phyloP scores from a whole-genome alignment of 1,140 invertebrate genomes.

The Homalodisca vitripennis region DNA sequence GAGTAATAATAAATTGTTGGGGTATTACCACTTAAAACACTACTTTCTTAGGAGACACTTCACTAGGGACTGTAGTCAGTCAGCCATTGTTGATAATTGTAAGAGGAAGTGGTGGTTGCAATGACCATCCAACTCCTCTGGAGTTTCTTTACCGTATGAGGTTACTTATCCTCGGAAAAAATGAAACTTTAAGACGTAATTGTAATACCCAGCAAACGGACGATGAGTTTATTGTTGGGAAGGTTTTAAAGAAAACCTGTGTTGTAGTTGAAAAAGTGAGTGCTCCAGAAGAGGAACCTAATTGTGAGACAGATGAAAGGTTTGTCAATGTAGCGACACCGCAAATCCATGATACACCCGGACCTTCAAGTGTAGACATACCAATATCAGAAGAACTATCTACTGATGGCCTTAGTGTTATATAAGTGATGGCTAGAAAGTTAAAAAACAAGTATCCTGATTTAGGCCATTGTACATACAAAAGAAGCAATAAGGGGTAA shows the following conservation, averaged over 20 bases:
- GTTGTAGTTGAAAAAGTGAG: neutral
- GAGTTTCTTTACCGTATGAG: slow-evolving; percentile 28
- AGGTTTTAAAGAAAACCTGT: neutral
- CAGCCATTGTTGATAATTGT: too few species aligned
- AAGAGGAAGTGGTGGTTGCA: slow-evolving; percentile 23
- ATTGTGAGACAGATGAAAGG: neutral
- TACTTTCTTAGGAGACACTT: too few species aligned
- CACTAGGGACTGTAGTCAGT: too few species aligned
- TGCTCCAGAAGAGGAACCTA: neutral
- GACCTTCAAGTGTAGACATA: too few species aligned
- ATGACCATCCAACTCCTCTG: slow-evolving; percentile 35
- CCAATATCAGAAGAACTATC: neutral
- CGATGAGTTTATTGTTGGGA: slow-evolving; percentile 19
- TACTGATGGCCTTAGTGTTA: neutral
- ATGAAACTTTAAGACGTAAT: slow-evolving; percentile 18
- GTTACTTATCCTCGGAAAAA: slow-evolving; percentile 33
- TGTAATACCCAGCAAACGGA: slow-evolving; percentile 17
- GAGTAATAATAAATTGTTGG: too few species aligned
- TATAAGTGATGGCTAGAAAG: slow-evolving; percentile 12
- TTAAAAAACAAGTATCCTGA: slow-evolving; percentile 12
- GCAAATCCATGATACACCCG: too few species aligned
- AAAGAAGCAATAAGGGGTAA: neutral
- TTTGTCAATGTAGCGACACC: neutral
- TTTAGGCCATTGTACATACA: neutral
- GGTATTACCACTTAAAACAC: too few species aligned